Evolutionary conservation across 1,140 invertebrate genomes (phyloP), one percentile per base, ranked within the genome.

Genomic region (Calliopsis andreniformis): DNA sequence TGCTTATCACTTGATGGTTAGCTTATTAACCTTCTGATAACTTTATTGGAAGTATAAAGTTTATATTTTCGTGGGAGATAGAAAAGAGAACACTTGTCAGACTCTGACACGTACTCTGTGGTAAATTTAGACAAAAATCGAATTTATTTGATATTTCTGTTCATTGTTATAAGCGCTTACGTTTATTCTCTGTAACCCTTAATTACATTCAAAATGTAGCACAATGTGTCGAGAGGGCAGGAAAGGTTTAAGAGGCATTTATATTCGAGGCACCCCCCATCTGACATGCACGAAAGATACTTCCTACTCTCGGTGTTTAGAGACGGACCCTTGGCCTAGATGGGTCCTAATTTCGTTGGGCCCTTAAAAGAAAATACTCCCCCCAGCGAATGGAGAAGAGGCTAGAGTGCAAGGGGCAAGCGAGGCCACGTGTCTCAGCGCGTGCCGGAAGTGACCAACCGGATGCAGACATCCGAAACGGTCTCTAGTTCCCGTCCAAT

Each of bases 371-470:
- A 85, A 85, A 85, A 81, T 80, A 76, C 71, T 79, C 78, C 49
- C 30, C 55, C 45, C 59, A 35, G 39, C 39, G 25, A 51, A 53
- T 3, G 10, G 42, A 45, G 47, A 83, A 71, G 83, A 78, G 83
- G 78, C 80, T 78, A 75, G 64, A 84, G 80, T 79, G 83, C 84
- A 83, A 83, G 79, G 79, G 68, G 71, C 75, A 83, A 79, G 68
- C 73, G 62, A 81, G 80, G 84, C 84, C 91, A 91, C 91, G 91
- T 91, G 91, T 90, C 90, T 81, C 59, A 85, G 79, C 91, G 90
- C 88, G 90, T 91, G 89, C 91, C 91, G 91, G 91, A 92, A 92
- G 88, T 92, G 91, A 91, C 91, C 91, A 91, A 88, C 89, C 91
- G 91, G 91, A 92, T 92, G 89, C 86, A 90, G 90, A 88, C 88